phyloP scores from a whole-genome alignment of 1,140 invertebrate species.

The Hylyphantes graminicola region DNA sequence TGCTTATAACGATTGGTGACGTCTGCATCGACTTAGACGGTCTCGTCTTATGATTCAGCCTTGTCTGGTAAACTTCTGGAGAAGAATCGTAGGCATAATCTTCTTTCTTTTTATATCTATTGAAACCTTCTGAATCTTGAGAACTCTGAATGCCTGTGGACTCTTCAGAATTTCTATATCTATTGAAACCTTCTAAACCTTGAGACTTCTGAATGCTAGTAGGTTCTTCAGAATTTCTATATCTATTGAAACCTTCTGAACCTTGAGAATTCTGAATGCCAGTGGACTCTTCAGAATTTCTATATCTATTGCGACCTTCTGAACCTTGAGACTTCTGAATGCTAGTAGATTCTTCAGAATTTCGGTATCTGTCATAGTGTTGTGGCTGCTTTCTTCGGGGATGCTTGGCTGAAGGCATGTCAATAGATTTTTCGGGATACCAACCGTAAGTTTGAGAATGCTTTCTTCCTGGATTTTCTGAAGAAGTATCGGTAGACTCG shows the following conservation, averaged over 20 bases:
- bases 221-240: constrained; percentile 8
- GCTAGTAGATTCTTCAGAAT: background rate
- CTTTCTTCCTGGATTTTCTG: too few species aligned
- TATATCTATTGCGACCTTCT: background rate
- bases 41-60: constrained; percentile 2
- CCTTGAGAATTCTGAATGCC: background rate
- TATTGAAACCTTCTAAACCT: background rate
- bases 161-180: constrained; percentile 7
- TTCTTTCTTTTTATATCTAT: constrained; percentile 4
- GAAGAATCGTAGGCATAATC: constrained; percentile 5
- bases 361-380: background rate
- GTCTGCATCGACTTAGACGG: background rate
- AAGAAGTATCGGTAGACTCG: too few species aligned
- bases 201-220: background rate
- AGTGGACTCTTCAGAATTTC: constrained; percentile 6
- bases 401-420: too few species aligned
- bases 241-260: background rate
- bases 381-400: too few species aligned
- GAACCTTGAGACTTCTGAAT: background rate
- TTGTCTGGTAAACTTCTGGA: background rate
- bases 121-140: background rate
- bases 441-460: too few species aligned
- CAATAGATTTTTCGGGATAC: too few species aligned
- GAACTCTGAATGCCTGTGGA: background rate
- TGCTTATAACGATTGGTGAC: constrained; percentile 34